Evolutionary conservation across 37 sponge, comb jelly and placozoan species (phyloP).

Genomic region (Eunapius fragilis): DNA sequence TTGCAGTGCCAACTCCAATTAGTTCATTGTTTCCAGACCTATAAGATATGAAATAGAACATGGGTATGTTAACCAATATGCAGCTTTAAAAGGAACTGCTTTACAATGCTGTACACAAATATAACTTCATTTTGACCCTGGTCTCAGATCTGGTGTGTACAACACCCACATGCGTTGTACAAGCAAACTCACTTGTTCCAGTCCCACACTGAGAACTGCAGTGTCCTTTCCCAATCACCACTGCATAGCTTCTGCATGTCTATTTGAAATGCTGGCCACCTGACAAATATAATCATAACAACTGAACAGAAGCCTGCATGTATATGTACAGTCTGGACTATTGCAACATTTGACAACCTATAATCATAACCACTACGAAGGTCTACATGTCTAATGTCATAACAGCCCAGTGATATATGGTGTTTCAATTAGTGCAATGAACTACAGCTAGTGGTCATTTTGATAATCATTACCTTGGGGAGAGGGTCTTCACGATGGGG

Average conservation of each 20-base stretch:
- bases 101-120: not conserved
- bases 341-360: too few relatives aligned
- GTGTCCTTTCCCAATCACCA: constrained; percentile 84
- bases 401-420: too few relatives aligned
- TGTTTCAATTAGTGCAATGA: too few relatives aligned
- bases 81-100: too few relatives aligned
- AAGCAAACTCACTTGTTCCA: constrained; percentile 72
- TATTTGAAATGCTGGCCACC: constrained; percentile 77
- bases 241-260: constrained; percentile 77
- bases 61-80: not conserved
- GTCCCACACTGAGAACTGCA: constrained; percentile 83
- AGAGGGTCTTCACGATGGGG: constrained; percentile 79
- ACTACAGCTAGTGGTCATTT: too few relatives aligned
- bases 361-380: too few relatives aligned
- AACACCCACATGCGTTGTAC: not conserved
- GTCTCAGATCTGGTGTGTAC: too few relatives aligned
- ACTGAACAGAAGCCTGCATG: not conserved
- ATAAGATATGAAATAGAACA: not conserved
- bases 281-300: not conserved
- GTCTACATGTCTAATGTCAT: too few relatives aligned
- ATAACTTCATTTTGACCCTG: too few relatives aligned
- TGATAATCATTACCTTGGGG: constrained; percentile 80
- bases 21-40: constrained; percentile 82
- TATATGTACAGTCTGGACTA: too few relatives aligned
- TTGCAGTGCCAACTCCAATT: constrained; percentile 61